Base-by-base conservation (phyloP, 2,797 vertebrate genomes). In the Mycteria americana region DNA sequence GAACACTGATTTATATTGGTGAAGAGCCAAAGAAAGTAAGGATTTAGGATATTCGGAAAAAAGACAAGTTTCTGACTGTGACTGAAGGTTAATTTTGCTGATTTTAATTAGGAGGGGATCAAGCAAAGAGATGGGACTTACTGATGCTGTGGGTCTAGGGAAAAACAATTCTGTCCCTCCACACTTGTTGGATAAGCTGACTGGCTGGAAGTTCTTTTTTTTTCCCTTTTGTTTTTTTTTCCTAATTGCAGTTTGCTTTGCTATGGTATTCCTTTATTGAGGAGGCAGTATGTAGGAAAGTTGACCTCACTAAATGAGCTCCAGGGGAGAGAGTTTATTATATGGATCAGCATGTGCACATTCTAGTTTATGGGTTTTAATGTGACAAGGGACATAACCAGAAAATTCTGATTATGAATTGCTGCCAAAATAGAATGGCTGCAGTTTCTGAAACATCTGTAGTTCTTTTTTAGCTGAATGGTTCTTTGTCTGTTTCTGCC, bases 251-350 rank as follows among this genome's bases (percentile, higher is more conserved):
- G 53, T 85, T 90, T 94, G 88, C 95, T 95, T 94, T 92, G 43
- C 85, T 87, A 18, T 92, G 75, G 25, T 88, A 68, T 78, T 86
- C 35, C 77, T 82, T 74, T 95, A 93, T 57, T 78, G 85, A 94
- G 76, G 51, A 88, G 56, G 54, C 69, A 78, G 68, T 91, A 62
- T 77, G 87, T 89, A 77, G 88, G 92, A 75, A 89, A 89, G 93
- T 88, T 97, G 91, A 97, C 96, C 94, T 95, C 91, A 83, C 72
- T 95, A 95, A 95, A 97, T 94, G 89, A 95, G 87, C 76, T 94
- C 91, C 82, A 91, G 69, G 75, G 90, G 86, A 94, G 84, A 94
- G 81, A 94, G 92, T 95, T 95, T 97, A 89, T 95, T 96, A 83
- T 85, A 92, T 72, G 65, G 86, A 94, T 94, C 93, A 96, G 95